A percentile compares a stretch with the other conserved stretches of the same genome.
Evolutionary conservation across 2,797 vertebrate species (phyloP).

Genomic region (Linurgus olivaceus): DNA sequence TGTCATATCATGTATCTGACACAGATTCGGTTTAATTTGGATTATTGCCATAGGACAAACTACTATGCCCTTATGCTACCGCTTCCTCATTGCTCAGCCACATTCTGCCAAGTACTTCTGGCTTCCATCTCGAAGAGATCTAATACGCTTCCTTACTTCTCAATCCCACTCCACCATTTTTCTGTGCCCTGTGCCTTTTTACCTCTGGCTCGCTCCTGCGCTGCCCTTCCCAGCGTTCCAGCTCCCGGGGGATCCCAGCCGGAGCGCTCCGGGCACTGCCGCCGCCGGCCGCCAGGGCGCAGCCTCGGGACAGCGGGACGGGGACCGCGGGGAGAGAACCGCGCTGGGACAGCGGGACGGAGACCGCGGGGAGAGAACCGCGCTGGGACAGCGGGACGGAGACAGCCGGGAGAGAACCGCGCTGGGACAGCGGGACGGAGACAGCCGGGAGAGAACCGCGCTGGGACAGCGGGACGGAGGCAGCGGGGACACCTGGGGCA

Average conservation of each 20-base stretch:
- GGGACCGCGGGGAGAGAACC: background rate
- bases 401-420: too few relatives aligned
- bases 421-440: background rate
- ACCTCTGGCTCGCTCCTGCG: background rate
- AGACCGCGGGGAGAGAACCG: too few relatives aligned
- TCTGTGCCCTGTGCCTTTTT: background rate
- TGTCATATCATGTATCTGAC: background rate
- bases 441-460: too few relatives aligned
- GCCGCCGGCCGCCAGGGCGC: background rate
- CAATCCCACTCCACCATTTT: fast-evolving
- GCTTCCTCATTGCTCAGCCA: background rate
- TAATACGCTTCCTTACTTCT: fast-evolving
- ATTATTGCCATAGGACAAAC: background rate
- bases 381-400: background rate
- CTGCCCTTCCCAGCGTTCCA: fast-evolving
- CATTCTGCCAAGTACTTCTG: background rate
- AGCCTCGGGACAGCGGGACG: background rate
- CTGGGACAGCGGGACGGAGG: background rate
- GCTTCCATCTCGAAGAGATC: background rate
- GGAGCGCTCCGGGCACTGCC: background rate
- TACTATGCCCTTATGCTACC: fast-evolving
- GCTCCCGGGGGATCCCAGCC: fast-evolving
- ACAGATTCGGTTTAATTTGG: background rate
- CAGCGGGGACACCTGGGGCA: background rate
- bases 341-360: too few relatives aligned